Percentiles rank a stretch among this genome's conserved stretches.
These are phyloP conservation scores for Idaea straminata DNA, from an alignment of 2,888 invertebrate species.

Conservation along the genomic window DNA sequence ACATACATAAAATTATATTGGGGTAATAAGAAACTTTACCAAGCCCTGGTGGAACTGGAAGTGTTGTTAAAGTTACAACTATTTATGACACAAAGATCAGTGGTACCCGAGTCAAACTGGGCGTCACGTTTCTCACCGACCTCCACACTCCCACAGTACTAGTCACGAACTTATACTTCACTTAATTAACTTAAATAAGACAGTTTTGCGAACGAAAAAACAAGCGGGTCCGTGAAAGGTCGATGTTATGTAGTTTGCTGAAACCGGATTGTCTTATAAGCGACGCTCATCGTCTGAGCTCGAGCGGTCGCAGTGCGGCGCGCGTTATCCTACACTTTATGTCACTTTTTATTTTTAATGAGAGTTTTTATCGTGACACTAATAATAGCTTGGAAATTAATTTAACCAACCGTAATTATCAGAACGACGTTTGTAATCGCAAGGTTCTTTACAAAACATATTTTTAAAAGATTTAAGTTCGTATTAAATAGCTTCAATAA, in stretches of 20 bases:
- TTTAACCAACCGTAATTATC: constrained; percentile 36
- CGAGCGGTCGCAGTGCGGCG: constrained; percentile 24
- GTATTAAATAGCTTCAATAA: constrained; percentile 3
- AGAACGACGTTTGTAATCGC: constrained; percentile 21
- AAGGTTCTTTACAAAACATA: constrained; percentile 2
- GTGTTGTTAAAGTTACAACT: constrained; percentile 3
- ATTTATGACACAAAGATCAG: constrained; percentile 46
- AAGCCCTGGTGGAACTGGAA: neutral
- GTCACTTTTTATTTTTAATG: constrained; percentile 68
- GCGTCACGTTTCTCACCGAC: constrained; percentile 56
- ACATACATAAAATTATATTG: neutral
- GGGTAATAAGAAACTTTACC: neutral
- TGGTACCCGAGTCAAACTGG: constrained; percentile 25
- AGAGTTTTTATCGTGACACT: constrained; percentile 51
- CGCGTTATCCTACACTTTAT: constrained; percentile 62
- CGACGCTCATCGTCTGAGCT: constrained; percentile 15
- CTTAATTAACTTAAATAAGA: constrained; percentile 79
- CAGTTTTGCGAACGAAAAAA: constrained; percentile 72
- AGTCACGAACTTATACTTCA: constrained; percentile 80
- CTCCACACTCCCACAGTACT: constrained; percentile 63
- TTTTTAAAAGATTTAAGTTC: neutral
- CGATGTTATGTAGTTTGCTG: constrained; percentile 43
- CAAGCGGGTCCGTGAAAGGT: constrained; percentile 54
- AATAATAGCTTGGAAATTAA: constrained; percentile 45
- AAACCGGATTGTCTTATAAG: constrained; percentile 61